Base-by-base conservation (phyloP, 2,113 vertebrate genomes). In the Peromyscus polionotus region DNA sequence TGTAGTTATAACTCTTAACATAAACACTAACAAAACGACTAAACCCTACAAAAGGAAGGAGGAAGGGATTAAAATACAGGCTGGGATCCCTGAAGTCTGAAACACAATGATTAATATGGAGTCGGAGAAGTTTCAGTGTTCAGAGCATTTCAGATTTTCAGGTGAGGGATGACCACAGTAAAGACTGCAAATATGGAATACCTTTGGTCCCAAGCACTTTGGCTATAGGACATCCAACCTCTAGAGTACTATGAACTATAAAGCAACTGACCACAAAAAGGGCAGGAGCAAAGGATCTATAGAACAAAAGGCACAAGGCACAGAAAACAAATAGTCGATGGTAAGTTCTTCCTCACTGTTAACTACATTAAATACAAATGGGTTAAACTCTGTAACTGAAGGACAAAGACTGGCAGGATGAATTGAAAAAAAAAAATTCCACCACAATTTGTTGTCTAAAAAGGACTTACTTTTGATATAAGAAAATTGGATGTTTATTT, bases 21-120 rank as follows among this genome's bases (percentile, higher is more conserved):
- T 76, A 89, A 92, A 95, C 28, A 90, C 14, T 70, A 77, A 87
- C 8, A 61, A 95, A 93, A 87, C 36, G 87, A 75, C 54, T 89
- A 59, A 77, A 76, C 73, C 59, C 84, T 84, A 57, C 12, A 94
- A 88, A 93, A 94, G 19, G 48, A 86, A 94, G 77, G 84, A 80
- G 39, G 80, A 83, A 39, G 11, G 42, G 79, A 94, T 86, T 85
- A 86, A 96, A 92, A 95, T n/a, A 90, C 5, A 48, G 67, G 39
- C 28, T 59, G 14, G 57, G 19, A 19, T 70, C 68, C 48, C 36
- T 86, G 48, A 75, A 65, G 33, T 75, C 20, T 81, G 42, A 76
- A 48, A 93, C 5, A 42, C 39, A 61, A 39, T 20, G 45, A 88
- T 2, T 20, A 28, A 77, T 51, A 67, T 16, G 48, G n/a, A 77